Evolutionary conservation across 2,888 invertebrate genomes (phyloP).

Genomic region (Branchellion lobata): DNA sequence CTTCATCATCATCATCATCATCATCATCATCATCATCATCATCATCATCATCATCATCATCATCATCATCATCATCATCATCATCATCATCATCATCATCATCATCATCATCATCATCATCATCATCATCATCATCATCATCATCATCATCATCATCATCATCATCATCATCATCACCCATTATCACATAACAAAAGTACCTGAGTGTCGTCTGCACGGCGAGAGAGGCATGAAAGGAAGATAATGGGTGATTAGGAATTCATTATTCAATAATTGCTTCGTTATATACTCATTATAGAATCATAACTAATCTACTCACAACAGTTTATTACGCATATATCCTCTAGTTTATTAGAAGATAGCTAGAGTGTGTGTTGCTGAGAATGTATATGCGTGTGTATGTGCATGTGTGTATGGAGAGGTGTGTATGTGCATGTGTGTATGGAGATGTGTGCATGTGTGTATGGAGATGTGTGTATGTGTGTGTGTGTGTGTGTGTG

Average conservation of each 20-base stretch:
- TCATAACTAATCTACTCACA: too few relatives aligned
- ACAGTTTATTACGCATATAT: too few relatives aligned
- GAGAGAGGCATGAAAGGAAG: too few relatives aligned
- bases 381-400: too few relatives aligned
- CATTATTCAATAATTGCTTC: too few relatives aligned
- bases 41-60: not conserved
- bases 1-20: not conserved
- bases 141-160: conserved; percentile 39
- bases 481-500: conserved; percentile 17
- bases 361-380: too few relatives aligned
- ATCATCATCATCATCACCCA: conserved; percentile 1
- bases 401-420: not conserved
- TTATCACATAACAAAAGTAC: not conserved
- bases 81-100: not conserved
- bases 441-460: not conserved
- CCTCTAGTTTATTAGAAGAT: too few relatives aligned
- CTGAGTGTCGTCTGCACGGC: too few relatives aligned
- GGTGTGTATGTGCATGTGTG: conserved; percentile 5
- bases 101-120: conserved; percentile 34
- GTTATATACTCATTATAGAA: too few relatives aligned
- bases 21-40: not conserved
- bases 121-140: conserved; percentile 28
- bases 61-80: not conserved
- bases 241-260: too few relatives aligned
- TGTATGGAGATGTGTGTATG: not conserved